Base-by-base conservation (phyloP, 2,797 vertebrate genomes). In the Chaetophractus vellerosus region DNA sequence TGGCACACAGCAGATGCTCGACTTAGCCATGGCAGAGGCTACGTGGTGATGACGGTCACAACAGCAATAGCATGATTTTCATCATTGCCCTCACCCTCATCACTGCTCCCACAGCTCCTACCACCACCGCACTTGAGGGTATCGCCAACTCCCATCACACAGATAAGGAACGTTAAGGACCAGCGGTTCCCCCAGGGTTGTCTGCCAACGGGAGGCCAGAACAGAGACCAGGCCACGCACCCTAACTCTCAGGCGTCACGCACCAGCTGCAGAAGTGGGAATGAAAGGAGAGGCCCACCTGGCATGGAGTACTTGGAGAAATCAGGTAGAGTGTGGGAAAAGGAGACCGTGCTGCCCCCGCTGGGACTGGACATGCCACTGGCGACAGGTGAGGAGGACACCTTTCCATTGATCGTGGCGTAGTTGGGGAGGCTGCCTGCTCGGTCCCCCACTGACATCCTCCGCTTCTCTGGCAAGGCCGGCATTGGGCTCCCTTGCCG, bases 301-400 rank as follows among this genome's bases (percentile, higher is more conserved):
- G 98, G 98, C 99, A 99, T 99, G 88, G 99, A 99, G 97, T 99
- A 99, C 97, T 99, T 99, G 97, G 99, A 99, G 98, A 99, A 99
- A 98, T 99, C 99, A 0, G 99, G 99, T 59, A 99, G 98, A 1
- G 99, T 99, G 97, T 99, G 99, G 61, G 99, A 99, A 98, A 99
- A 99, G 23, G 99, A 79, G 11, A 99, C 98, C 0, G 98, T 98
- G 0, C 98, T 97, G 5, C 99, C 99, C 6, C 98, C 98, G 0
- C 98, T 96, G 88, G 98, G 98, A 88, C 98, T 99, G 95, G 98
- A 98, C 98, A 99, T 98, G 92, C 99, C 99, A 0, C 99, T 99
- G 96, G 98, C 98, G 33, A 99, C 91, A 0, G 99, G 99, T 0
- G 99, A 99, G 90, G 99, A 99, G 15, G 98, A 98, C 21, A 98